Percentiles rank a stretch among this genome's conserved stretches.
Conservation (phyloP, 2,113 vertebrate species). For the Myiozetetes cayanensis region DNA sequence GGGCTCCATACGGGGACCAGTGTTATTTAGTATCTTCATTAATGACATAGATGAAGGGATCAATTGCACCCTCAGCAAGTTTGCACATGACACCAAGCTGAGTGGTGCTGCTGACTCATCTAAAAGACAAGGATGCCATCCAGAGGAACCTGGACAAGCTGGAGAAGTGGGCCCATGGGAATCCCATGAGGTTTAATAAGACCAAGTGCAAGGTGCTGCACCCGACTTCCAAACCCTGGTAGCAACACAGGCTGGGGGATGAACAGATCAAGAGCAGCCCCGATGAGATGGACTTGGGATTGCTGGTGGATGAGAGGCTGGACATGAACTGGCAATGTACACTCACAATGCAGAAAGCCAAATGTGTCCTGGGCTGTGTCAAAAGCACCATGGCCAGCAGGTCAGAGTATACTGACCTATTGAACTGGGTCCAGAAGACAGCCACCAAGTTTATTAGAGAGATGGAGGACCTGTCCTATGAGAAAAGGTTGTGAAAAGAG, state of each 20-base stretch:
- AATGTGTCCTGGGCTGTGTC: neutral
- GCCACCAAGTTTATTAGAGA: neutral
- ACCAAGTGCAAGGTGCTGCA: neutral
- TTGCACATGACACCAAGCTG: neutral
- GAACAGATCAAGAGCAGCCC: neutral
- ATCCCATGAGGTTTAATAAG: neutral
- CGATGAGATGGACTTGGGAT: neutral
- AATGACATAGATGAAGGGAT: neutral
- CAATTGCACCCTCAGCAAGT: neutral
- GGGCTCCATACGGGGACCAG: neutral
- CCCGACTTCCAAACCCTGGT: neutral
- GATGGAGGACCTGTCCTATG: neutral
- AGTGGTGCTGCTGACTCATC: neutral
- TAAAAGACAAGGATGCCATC: neutral
- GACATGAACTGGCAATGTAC: neutral
- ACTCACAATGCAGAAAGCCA: neutral
- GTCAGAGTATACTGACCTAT: neutral
- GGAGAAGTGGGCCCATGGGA: neutral
- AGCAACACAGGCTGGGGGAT: neutral
- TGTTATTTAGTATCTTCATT: neutral
- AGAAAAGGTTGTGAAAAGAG: neutral
- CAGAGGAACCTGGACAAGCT: neutral
- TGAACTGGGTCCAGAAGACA: neutral
- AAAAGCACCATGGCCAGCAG: neutral
- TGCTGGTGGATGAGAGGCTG: neutral